Base-by-base conservation (phyloP, 2,888 invertebrate species). In the Eucriotettix oculatus region DNA sequence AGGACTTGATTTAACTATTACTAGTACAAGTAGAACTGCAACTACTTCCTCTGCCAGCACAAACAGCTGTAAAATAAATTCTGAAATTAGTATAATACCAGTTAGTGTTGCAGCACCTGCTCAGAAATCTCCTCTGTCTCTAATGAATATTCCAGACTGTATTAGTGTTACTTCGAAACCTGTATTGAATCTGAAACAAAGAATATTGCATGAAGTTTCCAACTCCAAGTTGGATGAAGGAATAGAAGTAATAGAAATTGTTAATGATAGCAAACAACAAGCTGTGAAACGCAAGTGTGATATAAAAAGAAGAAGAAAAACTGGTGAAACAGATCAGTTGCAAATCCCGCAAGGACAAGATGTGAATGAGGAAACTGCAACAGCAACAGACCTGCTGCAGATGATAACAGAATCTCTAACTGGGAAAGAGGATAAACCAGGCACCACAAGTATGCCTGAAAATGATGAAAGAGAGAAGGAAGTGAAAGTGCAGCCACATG, bases 331-430 rank as follows among this genome's bases (percentile, higher is more conserved):
- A 54, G n/a, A 48, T 52, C 43, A 52, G 29, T 29, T 29, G 7
- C 29, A 29, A 29, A 7, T 29, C 29, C 29, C 29, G 7, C 29
- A 29, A 29, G 29, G 29, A 29, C 10, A n/a, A n/a, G 14, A 59
- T 56, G 53, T 57, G 12, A 60, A 60, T 59, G 73, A 73, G 54
- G 74, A 74, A 63, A 74, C 74, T 3, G 70, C 72, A 60, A 74
- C 74, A 1, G 75, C 75, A 16, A 74, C 73, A 10, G 73, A 72
- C 66, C 71, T 72, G 53, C 68, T 75, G n/a, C 73, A 73, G 65
- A 72, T 74, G 53, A 73, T 74, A 55, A 16, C 17, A 56, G 42
- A 42, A 56, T 42, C 42, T 56, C 42, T 42, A 12, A 10, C 48
- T 48, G 48, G 48, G 12, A 48, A 5, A 48, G 48, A 12, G 12